phyloP scores from a whole-genome alignment of 2,113 vertebrate genomes.

The Microtus richardsoni region DNA sequence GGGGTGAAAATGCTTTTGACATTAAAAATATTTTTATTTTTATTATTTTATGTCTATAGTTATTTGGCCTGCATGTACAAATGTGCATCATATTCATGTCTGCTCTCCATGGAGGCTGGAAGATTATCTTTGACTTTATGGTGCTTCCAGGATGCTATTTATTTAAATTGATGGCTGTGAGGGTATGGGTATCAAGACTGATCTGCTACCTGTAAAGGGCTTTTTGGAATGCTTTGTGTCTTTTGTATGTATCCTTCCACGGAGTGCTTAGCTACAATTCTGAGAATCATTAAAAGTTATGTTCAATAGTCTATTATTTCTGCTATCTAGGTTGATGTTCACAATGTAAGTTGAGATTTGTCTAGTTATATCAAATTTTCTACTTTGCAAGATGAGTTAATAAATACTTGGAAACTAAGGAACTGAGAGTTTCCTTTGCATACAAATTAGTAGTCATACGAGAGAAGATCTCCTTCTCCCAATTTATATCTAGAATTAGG shows the following conservation, averaged over 20 bases:
- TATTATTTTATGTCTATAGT: background rate
- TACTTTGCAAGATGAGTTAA: conserved; percentile 16
- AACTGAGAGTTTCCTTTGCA: background rate
- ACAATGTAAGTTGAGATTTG: background rate
- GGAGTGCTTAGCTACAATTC: background rate
- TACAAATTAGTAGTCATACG: background rate
- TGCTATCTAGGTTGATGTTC: conserved; percentile 46
- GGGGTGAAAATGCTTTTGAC: background rate
- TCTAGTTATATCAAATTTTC: background rate
- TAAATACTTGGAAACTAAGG: background rate
- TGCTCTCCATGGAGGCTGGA: background rate
- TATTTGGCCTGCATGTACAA: background rate
- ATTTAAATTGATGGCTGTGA: background rate
- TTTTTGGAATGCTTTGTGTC: background rate
- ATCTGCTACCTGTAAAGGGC: background rate
- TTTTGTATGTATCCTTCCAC: background rate
- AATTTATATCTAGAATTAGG: conserved; percentile 38
- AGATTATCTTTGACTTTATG: background rate
- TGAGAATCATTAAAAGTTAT: background rate
- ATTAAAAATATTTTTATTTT: background rate
- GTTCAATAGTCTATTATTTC: background rate
- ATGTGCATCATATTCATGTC: background rate
- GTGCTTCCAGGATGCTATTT: background rate
- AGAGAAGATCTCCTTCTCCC: background rate
- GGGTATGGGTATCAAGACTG: background rate